Base-by-base conservation (phyloP, 2,888 invertebrate species). In the Thecophora atra region DNA sequence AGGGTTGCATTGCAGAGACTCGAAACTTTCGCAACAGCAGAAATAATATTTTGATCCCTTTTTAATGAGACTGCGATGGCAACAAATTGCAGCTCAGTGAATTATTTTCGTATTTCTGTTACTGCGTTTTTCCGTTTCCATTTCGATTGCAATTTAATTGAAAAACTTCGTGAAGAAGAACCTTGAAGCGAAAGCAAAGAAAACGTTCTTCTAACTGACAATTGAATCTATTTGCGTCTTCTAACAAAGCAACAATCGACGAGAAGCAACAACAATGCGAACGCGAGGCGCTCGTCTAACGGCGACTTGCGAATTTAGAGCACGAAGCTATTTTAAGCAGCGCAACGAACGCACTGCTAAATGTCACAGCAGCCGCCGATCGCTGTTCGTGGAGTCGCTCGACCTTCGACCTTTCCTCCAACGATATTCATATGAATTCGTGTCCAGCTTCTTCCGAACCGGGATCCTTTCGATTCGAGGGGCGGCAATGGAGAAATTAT, bases 11-110 rank as follows among this genome's bases (percentile, higher is more conserved):
- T 42, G 42, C 44, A 21, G 37, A 56, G 68, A 17, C 24, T 44
- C 68, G 56, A 54, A 68, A 68, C 56, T 68, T 56, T 54, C 19
- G 8, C 24, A 68, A 58, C 68, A 26, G n/a, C 68, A 26, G 24
- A 58, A 58, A 42, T 26, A 58, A 58, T 44, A 58, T 58, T 56
- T 58, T 68, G 68, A 68, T 68, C 58, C 17, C 26, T 42, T 56
- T 68, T 37, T 42, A 68, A 58, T 44, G 24, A 58, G 28, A 68
- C 44, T n/a, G 19, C n/a, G 68, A 58, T 44, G n/a, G 68, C 19
- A 52, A 52, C 30, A 52, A 4, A 17, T 4, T 30, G n/a, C n/a
- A 15, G 13, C 6, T 52, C 28, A 28, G 15, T 15, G 6, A 11
- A 8, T 19, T 28, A 19, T 5, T 47, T 56, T 68, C 13, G 7